Base-by-base conservation (phyloP, 2,888 invertebrate species). In the Netelia inedita region DNA sequence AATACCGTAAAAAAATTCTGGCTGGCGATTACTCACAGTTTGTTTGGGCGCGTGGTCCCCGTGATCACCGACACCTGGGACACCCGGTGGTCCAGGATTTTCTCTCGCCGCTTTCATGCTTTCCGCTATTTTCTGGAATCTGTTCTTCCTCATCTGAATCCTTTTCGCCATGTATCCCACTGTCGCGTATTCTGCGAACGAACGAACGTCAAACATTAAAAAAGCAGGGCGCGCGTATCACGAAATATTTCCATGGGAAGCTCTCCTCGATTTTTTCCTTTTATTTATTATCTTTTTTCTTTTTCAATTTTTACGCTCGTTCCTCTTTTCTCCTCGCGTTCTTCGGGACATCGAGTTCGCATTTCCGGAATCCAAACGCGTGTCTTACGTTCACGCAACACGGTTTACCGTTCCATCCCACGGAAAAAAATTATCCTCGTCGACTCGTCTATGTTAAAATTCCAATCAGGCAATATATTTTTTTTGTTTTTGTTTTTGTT, bases 111-210 rank as follows among this genome's bases (percentile, higher is more conserved):
- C 95, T 94, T 98, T 98, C 95, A 98, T 98, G 94, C 98, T 97
- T 92, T 98, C 97, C 88, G 98, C 98, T 94, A 98, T 97, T 95
- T 98, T 98, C 94, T 98, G 98, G 94, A 98, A 98, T 93, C 98
- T 96, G 94, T 98, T 98, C 95, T 98, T 98, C 93, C 98, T 96
- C 98, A 98, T 98, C 94, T 98, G 98, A 94, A 98, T 98, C 94
- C 98, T 96, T 95, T 98, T 99, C 89, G 98, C 98, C 97, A 99
- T 98, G 95, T 99, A 99, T 89, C 98, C 98, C 91, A 99, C 99
- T 88, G 98, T 98, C 88, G 99, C 99, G 94, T 99, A 99, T 95
- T 99, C 99, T 98, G 96, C 89, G 86, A 88, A 88, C 85, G 87
- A 88, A 88, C 85, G 81, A 85, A 69, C 81, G 43, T 69, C 63